Percentiles rank a stretch among this genome's conserved stretches.
Evolutionary conservation across 2,113 vertebrate genomes (phyloP).

Genomic region (Forbesichthys agassizii): DNA sequence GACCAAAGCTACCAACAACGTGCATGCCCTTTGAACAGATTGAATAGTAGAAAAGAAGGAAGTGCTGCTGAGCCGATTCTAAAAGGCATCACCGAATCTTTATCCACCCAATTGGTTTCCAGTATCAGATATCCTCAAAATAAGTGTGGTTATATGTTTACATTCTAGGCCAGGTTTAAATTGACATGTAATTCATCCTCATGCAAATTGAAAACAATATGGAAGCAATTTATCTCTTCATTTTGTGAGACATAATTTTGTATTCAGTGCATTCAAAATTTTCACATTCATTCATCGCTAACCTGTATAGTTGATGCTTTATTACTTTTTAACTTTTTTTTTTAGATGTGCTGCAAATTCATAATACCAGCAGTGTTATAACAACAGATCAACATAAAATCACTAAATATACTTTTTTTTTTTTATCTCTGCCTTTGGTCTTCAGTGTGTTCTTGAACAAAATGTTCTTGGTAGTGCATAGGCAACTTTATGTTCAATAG

Average conservation of each 20-base stretch:
- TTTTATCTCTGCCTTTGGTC: conserved; percentile 23
- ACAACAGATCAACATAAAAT: conserved; percentile 42
- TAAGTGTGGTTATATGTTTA: neutral
- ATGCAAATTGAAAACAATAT: neutral
- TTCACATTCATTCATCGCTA: conserved; percentile 12
- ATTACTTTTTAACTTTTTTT: conserved; percentile 20
- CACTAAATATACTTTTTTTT: conserved; percentile 26
- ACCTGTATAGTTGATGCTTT: conserved; percentile 30
- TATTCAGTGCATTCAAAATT: conserved; percentile 5
- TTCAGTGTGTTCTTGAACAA: no score
- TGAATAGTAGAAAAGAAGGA: neutral
- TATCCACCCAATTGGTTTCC: neutral
- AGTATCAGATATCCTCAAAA: conserved; percentile 2
- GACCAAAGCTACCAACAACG: conserved; percentile 27
- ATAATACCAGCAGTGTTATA: conserved; percentile 52
- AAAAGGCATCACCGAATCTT: neutral
- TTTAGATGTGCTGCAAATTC: conserved; percentile 42
- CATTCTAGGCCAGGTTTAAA: conserved; percentile 1
- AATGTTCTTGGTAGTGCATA: no score
- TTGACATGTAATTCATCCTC: no score
- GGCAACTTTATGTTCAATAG: no score
- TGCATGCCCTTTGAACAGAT: conserved; percentile 38
- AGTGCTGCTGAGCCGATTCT: conserved; percentile 1
- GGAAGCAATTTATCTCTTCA: conserved; percentile 12
- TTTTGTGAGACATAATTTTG: conserved; percentile 21